Evolutionary conservation across 2,888 invertebrate genomes (phyloP), one percentile per base, ranked within the genome.

Genomic region (Lissonota sp.): DNA sequence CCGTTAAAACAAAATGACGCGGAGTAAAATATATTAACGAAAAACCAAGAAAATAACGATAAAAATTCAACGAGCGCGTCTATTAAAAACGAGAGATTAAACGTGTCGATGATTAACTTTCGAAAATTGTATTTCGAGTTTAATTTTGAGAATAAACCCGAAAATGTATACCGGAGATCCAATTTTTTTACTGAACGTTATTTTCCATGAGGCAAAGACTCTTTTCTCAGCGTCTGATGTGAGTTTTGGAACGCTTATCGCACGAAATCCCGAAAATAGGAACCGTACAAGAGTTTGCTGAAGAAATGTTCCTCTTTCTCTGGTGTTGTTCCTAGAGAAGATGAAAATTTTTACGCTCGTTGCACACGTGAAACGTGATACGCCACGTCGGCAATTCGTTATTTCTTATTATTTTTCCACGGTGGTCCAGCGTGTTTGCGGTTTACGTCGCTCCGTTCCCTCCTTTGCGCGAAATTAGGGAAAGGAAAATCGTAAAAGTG

Each of bases 341-440:
- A 81, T 78, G 78, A 78, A 81, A 26, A 81, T 81, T 81, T 78
- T 81, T 71, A 81, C 78, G 81, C 81, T 57, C 55, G 73, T 26
- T 78, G 78, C 78, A 78, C 81, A 81, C 81, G 74, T 78, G 73
- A 81, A 78, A 81, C 78, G 78, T 74, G 78, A 81, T 78, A 78
- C 73, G 51, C 64, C 78, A 64, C 71, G 74, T 71, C 78, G 60
- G 16, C 73, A 66, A 78, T 74, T 81, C 77, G 70, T 77, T 81
- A 74, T 81, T 74, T 78, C 70, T 78, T 64, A 66, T 74, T 77
- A 58, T 67, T 66, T 64, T 6, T 46, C 46, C 58, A n/a, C 39
- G 5, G 57, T 42, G 44, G 10, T n/a, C 26, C 14, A 8, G 16
- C 12, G 39, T 39, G 57, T 58, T 16, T 55, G 42, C 16, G 55